phyloP scores from a whole-genome alignment of 2,113 vertebrate genomes.

The Erpornis zantholeuca region DNA sequence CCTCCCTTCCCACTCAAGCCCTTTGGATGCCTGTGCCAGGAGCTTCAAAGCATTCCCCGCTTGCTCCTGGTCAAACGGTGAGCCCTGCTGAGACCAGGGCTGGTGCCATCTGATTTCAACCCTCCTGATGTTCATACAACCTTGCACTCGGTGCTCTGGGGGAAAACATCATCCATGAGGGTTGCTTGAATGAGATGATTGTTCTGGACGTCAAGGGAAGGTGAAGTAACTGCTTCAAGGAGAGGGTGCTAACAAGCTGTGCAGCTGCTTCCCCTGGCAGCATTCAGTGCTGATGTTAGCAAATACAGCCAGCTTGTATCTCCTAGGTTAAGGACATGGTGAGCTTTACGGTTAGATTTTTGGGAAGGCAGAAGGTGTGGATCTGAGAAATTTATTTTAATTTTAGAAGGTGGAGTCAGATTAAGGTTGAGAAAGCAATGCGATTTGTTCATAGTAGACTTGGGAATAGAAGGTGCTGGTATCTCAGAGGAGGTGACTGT shows the following conservation, averaged over 20 bases:
- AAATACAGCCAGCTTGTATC: background rate
- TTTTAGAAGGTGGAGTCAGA: background rate
- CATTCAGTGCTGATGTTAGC: no score
- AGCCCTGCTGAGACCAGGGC: background rate
- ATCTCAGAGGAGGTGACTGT: background rate
- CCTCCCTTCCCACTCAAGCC: rapidly evolving
- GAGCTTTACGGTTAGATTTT: background rate
- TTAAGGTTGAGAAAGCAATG: background rate
- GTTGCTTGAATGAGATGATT: background rate
- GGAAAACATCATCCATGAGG: no score
- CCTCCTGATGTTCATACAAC: background rate
- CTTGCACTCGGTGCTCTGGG: background rate
- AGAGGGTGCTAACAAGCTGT: background rate
- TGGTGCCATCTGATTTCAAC: background rate
- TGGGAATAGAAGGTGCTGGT: background rate
- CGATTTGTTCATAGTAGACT: rapidly evolving
- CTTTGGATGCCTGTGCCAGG: background rate
- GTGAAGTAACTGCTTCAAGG: background rate
- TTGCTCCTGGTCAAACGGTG: background rate
- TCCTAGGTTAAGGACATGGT: background rate
- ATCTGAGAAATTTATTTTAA: background rate
- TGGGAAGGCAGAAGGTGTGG: background rate
- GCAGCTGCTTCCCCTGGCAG: background rate
- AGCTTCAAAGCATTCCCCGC: rapidly evolving
- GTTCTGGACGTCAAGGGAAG: background rate